Percentiles rank a stretch among this genome's conserved stretches.
These are phyloP conservation scores for Columba livia DNA, from an alignment of 2,113 vertebrate genomes.

Conservation along the genomic window DNA sequence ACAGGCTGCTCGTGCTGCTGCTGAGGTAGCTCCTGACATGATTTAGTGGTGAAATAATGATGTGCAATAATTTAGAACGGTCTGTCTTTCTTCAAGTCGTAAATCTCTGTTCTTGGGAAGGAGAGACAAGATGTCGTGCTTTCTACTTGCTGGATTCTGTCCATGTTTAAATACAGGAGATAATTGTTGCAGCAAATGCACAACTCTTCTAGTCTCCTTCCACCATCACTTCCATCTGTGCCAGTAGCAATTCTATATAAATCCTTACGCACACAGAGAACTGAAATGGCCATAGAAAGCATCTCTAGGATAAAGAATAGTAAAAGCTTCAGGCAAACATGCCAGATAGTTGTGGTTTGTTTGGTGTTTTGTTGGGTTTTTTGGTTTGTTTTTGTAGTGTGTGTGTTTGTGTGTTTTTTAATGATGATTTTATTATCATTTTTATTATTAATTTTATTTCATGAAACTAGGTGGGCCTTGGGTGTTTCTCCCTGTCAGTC, in stretches of 20 bases:
- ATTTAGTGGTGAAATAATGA: slow-evolving; percentile 27
- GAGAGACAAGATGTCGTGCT: neutral
- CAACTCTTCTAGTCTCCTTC: neutral
- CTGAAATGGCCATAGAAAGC: neutral
- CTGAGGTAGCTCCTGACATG: neutral
- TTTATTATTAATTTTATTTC: neutral
- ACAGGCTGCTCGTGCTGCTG: neutral
- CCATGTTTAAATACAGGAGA: neutral
- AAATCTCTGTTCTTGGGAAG: neutral
- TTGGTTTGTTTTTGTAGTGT: too few species aligned
- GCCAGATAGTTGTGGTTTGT: neutral
- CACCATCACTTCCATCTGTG: neutral
- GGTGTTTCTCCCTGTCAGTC: neutral
- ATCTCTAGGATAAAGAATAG: neutral
- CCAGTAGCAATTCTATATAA: neutral
- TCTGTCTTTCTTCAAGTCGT: neutral
- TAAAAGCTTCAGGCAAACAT: neutral
- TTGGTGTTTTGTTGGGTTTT: neutral
- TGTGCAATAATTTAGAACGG: neutral
- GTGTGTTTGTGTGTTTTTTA: too few species aligned
- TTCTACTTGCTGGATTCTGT: neutral
- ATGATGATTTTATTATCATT: too few species aligned
- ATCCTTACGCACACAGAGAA: neutral
- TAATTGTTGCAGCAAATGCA: neutral
- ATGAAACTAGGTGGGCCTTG: neutral